Percentiles rank a stretch among this genome's conserved stretches.
Conservation (phyloP, 2,888 invertebrate genomes). For the Drosophila subquinaria region DNA sequence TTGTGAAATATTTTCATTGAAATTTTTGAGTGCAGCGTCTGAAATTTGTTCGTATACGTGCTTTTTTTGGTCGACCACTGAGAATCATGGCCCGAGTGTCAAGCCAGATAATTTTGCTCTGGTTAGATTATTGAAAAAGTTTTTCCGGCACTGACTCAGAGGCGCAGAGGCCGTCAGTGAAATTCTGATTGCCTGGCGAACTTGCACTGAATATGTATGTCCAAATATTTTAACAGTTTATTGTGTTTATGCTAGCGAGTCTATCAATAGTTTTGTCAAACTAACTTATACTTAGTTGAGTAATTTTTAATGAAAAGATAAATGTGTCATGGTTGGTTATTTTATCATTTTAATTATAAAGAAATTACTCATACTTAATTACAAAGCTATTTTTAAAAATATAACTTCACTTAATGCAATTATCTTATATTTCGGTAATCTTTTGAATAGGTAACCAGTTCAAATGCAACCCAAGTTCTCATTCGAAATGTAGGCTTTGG, state of each 20-base stretch:
- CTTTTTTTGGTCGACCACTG: neutral
- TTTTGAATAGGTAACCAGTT: slow-evolving; percentile 87
- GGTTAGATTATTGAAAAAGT: slow-evolving; percentile 77
- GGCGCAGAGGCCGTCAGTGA: slow-evolving; percentile 11
- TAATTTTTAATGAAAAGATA: neutral
- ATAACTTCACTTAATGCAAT: neutral
- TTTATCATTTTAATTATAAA: neutral
- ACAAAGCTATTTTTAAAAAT: neutral
- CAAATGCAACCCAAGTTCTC: slow-evolving; percentile 91
- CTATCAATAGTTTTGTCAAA: neutral
- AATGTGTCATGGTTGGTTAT: neutral
- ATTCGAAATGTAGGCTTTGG: slow-evolving; percentile 90
- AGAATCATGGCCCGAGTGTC: slow-evolving; percentile 8
- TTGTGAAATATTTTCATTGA: slow-evolving; percentile 73
- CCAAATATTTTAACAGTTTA: slow-evolving; percentile 69
- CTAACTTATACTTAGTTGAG: too few relatives aligned
- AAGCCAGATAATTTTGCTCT: slow-evolving; percentile 62
- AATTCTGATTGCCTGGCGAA: slow-evolving; percentile 61
- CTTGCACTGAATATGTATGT: slow-evolving; percentile 70
- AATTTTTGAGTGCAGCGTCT: slow-evolving; percentile 61
- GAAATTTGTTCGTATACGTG: slow-evolving; percentile 23
- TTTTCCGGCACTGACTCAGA: slow-evolving; percentile 40
- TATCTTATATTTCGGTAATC: slow-evolving; percentile 62
- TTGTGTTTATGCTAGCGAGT: slow-evolving; percentile 45
- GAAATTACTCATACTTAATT: neutral